phyloP scores from a whole-genome alignment of 2,113 vertebrate species.

The Serilophus lunatus region DNA sequence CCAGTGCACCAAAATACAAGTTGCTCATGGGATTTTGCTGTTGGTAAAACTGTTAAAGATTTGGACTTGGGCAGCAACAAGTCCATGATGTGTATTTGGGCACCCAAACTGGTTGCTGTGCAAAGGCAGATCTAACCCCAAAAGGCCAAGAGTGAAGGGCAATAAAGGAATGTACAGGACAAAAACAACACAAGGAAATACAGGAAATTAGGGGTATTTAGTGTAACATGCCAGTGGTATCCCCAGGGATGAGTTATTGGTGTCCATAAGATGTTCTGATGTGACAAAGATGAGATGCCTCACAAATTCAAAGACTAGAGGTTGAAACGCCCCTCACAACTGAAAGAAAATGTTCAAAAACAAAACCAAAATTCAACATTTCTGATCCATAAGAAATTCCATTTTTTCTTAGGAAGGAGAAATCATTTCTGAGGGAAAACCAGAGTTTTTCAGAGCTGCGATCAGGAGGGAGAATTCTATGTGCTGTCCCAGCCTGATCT shows the following conservation, averaged over 20 bases:
- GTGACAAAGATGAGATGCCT: not conserved
- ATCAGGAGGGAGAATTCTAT: not conserved
- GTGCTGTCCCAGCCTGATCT: not conserved
- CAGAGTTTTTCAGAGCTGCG: not conserved
- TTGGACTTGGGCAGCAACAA: not conserved
- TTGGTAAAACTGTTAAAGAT: not conserved
- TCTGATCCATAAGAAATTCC: not conserved
- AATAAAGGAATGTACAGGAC: not conserved
- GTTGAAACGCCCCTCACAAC: not conserved
- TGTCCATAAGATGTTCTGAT: not conserved
- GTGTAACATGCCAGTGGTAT: not conserved
- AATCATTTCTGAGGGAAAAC: not conserved
- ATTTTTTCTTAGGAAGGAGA: not conserved
- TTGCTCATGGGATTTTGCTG: not conserved
- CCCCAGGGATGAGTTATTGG: not conserved
- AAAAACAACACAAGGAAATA: not conserved
- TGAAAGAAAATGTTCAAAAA: not conserved
- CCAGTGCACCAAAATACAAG: not conserved
- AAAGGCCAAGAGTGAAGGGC: not conserved
- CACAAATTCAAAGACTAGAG: not conserved
- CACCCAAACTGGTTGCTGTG: not conserved
- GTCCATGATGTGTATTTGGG: not conserved
- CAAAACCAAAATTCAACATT: not conserved
- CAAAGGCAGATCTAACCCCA: not conserved
- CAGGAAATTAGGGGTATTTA: not conserved